phyloP scores from a whole-genome alignment of 2,797 vertebrate species.

The Myotis vivesi region DNA sequence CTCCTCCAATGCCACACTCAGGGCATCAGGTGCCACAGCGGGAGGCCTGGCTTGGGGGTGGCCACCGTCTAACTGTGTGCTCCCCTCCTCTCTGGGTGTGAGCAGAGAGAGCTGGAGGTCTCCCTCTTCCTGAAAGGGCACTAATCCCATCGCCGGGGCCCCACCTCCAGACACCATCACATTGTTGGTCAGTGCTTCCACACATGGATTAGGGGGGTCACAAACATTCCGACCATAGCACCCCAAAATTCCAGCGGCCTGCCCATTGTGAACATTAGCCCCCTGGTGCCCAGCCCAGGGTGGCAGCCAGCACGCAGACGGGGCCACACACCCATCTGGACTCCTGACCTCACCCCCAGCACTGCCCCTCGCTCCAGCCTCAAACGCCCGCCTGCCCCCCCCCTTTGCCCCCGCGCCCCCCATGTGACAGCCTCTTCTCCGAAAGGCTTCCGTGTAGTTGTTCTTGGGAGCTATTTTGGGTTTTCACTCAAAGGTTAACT shows the following conservation, averaged over 20 bases:
- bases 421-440: neutral
- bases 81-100: neutral
- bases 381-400: neutral
- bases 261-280: neutral
- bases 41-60: rapidly evolving
- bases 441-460: rapidly evolving
- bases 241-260: neutral
- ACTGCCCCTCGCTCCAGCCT: rapidly evolving
- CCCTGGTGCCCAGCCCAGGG: neutral
- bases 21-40: rapidly evolving
- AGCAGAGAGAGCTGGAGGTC: neutral
- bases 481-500: neutral
- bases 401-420: rapidly evolving
- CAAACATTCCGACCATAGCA: neutral
- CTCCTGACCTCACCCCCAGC: neutral
- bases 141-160: neutral
- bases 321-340: too few relatives aligned
- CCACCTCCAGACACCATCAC: neutral
- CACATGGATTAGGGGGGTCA: neutral
- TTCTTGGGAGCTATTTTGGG: rapidly evolving
- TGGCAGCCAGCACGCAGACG: neutral
- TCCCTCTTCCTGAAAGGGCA: neutral
- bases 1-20: neutral
- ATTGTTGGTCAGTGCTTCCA: neutral
- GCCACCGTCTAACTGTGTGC: neutral